Base-by-base conservation (phyloP, 2,797 vertebrate species). In the Lacerta agilis region DNA sequence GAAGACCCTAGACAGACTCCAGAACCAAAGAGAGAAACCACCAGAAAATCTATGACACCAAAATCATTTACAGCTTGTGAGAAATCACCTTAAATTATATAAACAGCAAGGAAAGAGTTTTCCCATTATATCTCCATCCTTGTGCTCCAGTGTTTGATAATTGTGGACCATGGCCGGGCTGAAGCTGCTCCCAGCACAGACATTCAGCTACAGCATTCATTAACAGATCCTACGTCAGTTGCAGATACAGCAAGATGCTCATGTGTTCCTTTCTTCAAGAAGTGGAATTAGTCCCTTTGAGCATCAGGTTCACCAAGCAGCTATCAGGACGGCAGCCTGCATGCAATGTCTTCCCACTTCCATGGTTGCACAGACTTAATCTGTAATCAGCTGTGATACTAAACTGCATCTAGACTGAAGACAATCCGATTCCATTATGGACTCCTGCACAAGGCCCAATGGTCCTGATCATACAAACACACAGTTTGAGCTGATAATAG, bases 21-120 rank as follows among this genome's bases (percentile, higher is more conserved):
- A 92, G 84, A 77, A 90, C 91, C 90, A 91, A 85, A 88, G 90
- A 86, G 6, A 67, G 10, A 20, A 75, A 58, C 79, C 78, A 71
- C 43, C 43, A 66, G 69, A 82, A 82, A 78, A 85, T 45, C 86
- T 80, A 15, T 13, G 64, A 83, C 61, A 86, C 76, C 86, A 88
- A 85, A 88, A 91, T 91, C 58, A 85, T 77, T 87, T 81, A 85
- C 90, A 89, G 88, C 88, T 90, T 64, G 73, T 0, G 18, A 93
- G 88, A 71, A 90, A 93, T 79, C 85, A 64, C 88, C 88, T 90
- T 93, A 92, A 95, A 95, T 96, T 95, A 95, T 90, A 95, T 95
- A 96, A 96, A 93, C 83, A 93, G 94, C 67, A 84, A 82, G 58
- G 82, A 90, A 94, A 91, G 91, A 95, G 94, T 93, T 87, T 69